phyloP scores from a whole-genome alignment of 2,888 invertebrate species.

The Bellardia pandia region DNA sequence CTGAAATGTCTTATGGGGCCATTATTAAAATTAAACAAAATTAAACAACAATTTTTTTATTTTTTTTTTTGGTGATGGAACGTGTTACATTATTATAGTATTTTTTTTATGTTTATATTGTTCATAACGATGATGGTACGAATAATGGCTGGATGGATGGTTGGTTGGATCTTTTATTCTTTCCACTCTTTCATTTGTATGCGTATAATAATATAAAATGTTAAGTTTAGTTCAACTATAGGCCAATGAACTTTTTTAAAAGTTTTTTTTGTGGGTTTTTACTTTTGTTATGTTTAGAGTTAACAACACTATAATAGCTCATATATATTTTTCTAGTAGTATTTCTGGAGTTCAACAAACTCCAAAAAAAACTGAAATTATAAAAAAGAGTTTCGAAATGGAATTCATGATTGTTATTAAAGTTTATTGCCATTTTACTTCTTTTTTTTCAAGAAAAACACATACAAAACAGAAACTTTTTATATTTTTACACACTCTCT shows the following conservation, averaged over 20 bases:
- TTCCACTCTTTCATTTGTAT: constrained; percentile 51
- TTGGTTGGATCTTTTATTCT: constrained; percentile 56
- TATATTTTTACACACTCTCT: not conserved
- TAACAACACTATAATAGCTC: constrained; percentile 34
- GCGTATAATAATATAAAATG: constrained; percentile 56
- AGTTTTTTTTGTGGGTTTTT: constrained; percentile 35
- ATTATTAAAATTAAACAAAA: constrained; percentile 53
- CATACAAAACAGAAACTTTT: not conserved
- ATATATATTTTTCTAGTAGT: constrained; percentile 21
- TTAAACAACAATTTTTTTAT: not conserved
- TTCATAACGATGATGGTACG: constrained; percentile 45
- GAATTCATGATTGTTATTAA: constrained; percentile 35
- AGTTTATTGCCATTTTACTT: constrained; percentile 50
- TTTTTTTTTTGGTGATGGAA: constrained; percentile 66
- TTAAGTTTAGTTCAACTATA: constrained; percentile 69
- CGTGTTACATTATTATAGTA: constrained; percentile 72
- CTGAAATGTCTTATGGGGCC: constrained; percentile 47
- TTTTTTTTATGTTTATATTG: constrained; percentile 27
- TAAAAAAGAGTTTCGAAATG: constrained; percentile 32
- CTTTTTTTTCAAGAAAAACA: not conserved
- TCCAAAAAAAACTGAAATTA: constrained; percentile 24
- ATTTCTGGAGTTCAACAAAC: constrained; percentile 65
- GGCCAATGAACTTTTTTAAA: constrained; percentile 72
- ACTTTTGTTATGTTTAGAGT: constrained; percentile 59
- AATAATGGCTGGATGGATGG: constrained; percentile 45